These are phyloP conservation scores for Lutraria lutraria DNA, from an alignment of 2,888 invertebrate species.

Conservation along the genomic window DNA sequence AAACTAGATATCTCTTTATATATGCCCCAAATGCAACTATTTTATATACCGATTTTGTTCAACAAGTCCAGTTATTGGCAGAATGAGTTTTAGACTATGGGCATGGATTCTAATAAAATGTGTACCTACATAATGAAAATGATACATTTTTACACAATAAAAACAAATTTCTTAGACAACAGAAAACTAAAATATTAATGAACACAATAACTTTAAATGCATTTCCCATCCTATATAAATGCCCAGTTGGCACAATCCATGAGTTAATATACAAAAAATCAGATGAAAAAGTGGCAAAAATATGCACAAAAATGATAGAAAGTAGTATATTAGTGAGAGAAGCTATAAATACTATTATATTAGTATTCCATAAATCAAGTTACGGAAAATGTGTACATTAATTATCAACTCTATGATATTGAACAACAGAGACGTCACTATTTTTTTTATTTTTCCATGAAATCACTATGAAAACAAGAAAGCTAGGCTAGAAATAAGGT, in stretches of 20 bases:
- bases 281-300: not conserved
- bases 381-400: too few species aligned
- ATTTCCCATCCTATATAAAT: slow-evolving; percentile 8
- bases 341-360: not conserved
- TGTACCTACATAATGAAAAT: slow-evolving; percentile 5
- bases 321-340: not conserved
- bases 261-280: slow-evolving; percentile 1
- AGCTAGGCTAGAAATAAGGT: too few species aligned
- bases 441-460: too few species aligned
- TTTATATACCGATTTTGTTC: too few species aligned
- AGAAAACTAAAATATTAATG: slow-evolving; percentile 16
- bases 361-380: too few species aligned
- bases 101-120: not conserved
- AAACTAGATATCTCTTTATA: too few species aligned
- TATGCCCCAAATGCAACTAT: too few species aligned
- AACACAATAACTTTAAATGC: slow-evolving; percentile 24
- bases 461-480: too few species aligned
- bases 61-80: too few species aligned
- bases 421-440: too few species aligned
- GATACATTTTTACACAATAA: not conserved
- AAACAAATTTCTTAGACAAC: not conserved
- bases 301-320: not conserved
- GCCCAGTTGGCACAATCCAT: slow-evolving; percentile 5
- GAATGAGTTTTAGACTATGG: too few species aligned
- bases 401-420: too few species aligned